Evolutionary conservation across 1,140 invertebrate genomes (phyloP).

Genomic region (Brachionus plicatilis): DNA sequence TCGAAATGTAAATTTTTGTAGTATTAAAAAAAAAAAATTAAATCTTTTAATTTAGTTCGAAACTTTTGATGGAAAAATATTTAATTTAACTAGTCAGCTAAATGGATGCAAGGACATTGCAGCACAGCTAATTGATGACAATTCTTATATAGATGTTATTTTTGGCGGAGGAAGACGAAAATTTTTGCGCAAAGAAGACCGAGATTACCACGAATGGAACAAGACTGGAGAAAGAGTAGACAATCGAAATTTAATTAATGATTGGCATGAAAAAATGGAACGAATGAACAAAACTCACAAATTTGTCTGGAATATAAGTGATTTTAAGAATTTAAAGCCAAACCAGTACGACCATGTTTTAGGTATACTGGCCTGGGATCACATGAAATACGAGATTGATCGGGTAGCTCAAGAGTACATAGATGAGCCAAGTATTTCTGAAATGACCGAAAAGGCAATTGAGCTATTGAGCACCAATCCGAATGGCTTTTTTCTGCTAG

Average conservation of each 20-base stretch:
- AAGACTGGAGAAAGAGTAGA: conserved; percentile 19
- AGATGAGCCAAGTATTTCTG: conserved; percentile 63
- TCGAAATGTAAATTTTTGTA: background rate
- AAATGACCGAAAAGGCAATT: conserved; percentile 81
- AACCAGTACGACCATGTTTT: conserved; percentile 38
- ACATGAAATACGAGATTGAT: conserved; percentile 69
- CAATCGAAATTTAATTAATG: conserved; percentile 29
- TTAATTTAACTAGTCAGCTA: conserved; percentile 43
- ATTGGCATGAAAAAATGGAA: conserved; percentile 38
- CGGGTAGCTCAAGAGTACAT: conserved; percentile 49
- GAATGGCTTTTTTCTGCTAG: conserved; percentile 79
- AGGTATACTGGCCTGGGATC: conserved; percentile 60
- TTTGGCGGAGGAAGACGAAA: conserved; percentile 27
- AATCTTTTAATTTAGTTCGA: conserved; percentile 48
- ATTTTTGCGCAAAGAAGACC: background rate
- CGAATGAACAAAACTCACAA: background rate
- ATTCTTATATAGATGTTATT: conserved; percentile 9
- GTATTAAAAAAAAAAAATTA: background rate
- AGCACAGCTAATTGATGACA: conserved; percentile 47
- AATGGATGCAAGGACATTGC: conserved; percentile 56
- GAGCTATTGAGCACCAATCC: conserved; percentile 70
- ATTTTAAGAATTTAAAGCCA: conserved; percentile 10
- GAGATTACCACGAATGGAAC: background rate
- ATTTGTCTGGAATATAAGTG: conserved; percentile 13
- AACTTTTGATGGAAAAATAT: conserved; percentile 44